Conservation (phyloP, 2,113 vertebrate species). For the Mobula hypostoma region DNA sequence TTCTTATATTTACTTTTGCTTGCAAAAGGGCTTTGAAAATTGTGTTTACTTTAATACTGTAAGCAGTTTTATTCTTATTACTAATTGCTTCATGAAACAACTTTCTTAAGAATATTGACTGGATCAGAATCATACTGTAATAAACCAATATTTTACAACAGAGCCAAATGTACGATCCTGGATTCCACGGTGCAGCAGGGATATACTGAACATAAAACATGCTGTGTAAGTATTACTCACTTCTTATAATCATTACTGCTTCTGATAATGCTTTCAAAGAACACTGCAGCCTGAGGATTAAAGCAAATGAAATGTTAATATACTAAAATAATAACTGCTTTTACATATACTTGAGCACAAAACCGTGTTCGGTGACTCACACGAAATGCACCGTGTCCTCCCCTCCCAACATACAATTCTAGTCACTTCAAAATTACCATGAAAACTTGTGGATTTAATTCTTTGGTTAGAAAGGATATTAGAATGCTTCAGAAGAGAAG, state of each 20-base stretch:
- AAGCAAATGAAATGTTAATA: neutral
- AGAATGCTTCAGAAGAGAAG: neutral
- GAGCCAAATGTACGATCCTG: no score
- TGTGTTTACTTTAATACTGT: no score
- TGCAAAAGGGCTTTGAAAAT: no score
- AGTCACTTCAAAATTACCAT: neutral
- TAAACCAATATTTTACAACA: no score
- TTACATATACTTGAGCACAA: no score
- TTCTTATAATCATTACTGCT: neutral
- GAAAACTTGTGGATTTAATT: neutral
- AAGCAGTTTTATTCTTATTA: no score
- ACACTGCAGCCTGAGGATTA: constrained; percentile 22
- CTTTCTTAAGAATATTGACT: no score
- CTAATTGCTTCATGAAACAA: no score
- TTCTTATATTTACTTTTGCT: no score
- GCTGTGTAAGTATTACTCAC: constrained; percentile 8
- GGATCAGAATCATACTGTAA: no score
- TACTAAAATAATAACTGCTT: neutral
- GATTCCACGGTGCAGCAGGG: neutral
- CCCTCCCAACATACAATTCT: neutral
- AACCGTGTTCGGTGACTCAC: no score
- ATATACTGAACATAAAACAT: neutral
- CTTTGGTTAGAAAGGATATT: neutral
- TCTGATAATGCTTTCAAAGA: constrained; percentile 1
- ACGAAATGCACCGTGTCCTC: no score